Percentiles rank a stretch among this genome's conserved stretches.
Evolutionary conservation across 2,113 vertebrate genomes (phyloP).

Genomic region (Anguilla rostrata): DNA sequence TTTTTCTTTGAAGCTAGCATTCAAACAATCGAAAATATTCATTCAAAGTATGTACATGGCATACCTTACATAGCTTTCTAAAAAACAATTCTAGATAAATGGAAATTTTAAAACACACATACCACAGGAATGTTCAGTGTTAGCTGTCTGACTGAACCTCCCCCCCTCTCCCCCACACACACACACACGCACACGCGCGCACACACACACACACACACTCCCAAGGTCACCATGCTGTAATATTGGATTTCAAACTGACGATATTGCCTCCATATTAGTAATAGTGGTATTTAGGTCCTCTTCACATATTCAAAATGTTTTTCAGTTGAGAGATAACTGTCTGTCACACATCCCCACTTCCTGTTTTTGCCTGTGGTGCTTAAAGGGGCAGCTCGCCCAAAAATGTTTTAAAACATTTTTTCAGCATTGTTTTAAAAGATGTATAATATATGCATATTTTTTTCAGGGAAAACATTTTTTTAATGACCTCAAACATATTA

Average conservation of each 20-base stretch:
- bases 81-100: constrained; percentile 18
- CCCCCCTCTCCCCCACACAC: background rate
- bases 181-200: background rate
- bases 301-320: no score
- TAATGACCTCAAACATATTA: no score
- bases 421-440: no score
- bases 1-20: background rate
- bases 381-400: no score
- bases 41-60: background rate
- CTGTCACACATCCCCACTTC: background rate
- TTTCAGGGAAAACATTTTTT: no score
- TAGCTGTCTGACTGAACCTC: background rate
- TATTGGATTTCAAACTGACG: background rate
- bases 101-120: constrained; percentile 19
- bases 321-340: background rate
- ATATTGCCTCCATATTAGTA: background rate
- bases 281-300: no score
- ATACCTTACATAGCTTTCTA: background rate
- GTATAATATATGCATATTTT: no score
- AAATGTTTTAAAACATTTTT: no score
- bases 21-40: background rate
- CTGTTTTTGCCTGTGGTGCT: background rate
- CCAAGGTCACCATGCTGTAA: no score
- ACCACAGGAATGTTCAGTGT: background rate
- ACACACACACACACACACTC: background rate